Evolutionary conservation across 2,797 vertebrate species (phyloP).

Genomic region (Mycteria americana): DNA sequence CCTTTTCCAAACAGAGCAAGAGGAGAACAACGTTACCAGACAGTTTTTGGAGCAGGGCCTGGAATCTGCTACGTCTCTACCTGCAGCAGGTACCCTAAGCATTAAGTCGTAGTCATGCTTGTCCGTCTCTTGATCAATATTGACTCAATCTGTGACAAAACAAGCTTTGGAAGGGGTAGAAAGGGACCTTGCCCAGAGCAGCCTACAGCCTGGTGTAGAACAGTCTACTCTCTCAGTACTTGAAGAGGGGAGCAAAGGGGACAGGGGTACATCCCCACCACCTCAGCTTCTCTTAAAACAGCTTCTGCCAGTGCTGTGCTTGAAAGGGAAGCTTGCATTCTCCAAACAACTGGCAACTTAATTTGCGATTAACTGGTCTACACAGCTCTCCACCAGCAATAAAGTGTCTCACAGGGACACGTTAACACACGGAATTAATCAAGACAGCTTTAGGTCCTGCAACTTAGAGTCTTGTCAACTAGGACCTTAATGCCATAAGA

Average conservation of each 20-base stretch:
- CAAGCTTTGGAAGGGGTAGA: background rate
- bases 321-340: background rate
- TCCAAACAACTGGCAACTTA: background rate
- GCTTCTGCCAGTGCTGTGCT: background rate
- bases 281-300: background rate
- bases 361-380: background rate
- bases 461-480: background rate
- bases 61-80: background rate
- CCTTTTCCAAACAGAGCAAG: conserved; percentile 73
- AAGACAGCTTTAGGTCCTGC: background rate
- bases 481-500: background rate
- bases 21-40: background rate
- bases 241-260: background rate
- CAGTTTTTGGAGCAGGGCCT: background rate
- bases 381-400: background rate
- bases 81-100: background rate
- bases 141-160: background rate
- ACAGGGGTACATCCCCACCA: background rate
- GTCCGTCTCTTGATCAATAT: background rate
- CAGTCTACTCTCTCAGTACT: background rate
- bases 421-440: background rate
- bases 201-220: background rate
- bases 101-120: background rate
- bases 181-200: background rate
- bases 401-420: background rate